Evolutionary conservation across 2,888 invertebrate genomes (phyloP).

Genomic region (Lycia hirtaria): DNA sequence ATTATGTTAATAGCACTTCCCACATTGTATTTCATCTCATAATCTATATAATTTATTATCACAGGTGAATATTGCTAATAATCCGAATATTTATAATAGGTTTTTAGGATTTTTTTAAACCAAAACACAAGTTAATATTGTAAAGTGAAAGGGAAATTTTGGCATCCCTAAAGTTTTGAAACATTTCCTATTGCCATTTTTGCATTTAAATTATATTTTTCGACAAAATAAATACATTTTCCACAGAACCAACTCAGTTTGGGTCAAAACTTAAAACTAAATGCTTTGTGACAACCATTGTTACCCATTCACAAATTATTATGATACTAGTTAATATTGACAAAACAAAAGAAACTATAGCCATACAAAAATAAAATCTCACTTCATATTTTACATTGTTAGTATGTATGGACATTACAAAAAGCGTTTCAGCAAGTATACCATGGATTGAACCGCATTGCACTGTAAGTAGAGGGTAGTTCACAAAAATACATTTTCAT

Average conservation of each 20-base stretch:
- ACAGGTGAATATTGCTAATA: constrained; percentile 77
- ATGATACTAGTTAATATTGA: constrained; percentile 37
- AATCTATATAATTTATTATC: constrained; percentile 73
- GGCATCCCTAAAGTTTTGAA: background rate
- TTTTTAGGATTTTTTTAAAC: background rate
- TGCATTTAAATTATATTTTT: too few species aligned
- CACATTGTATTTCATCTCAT: constrained; percentile 40
- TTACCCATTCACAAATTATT: constrained; percentile 39
- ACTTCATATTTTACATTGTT: background rate
- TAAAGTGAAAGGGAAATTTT: background rate
- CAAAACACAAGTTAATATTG: background rate
- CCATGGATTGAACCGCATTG: background rate
- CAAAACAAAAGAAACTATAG: constrained; percentile 33
- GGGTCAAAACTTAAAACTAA: constrained; percentile 61
- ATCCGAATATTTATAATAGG: constrained; percentile 41
- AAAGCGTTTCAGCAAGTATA: background rate
- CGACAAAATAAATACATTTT: constrained; percentile 14
- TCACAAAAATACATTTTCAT: background rate
- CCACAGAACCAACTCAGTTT: constrained; percentile 52
- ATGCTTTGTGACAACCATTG: constrained; percentile 64
- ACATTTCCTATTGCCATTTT: background rate
- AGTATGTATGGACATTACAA: background rate
- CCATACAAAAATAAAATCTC: constrained; percentile 25
- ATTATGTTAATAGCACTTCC: constrained; percentile 33
- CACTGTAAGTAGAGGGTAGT: constrained; percentile 10